Base-by-base conservation (phyloP, 1,140 invertebrate species). In the Muscidifurax raptorellus region DNA sequence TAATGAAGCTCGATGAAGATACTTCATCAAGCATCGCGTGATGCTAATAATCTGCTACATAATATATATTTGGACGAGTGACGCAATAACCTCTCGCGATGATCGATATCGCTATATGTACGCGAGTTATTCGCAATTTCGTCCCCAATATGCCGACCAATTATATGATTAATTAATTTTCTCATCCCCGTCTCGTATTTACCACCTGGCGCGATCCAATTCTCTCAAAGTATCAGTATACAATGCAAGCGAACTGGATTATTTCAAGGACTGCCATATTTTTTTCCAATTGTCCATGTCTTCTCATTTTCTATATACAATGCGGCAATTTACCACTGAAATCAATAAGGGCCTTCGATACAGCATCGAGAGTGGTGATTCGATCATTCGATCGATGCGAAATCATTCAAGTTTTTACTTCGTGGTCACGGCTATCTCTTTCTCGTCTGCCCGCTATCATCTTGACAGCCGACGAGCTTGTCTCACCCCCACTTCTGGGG, bases 341-440 rank as follows among this genome's bases (percentile, higher is more conserved):
- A 47, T 13, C 47, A 40, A 40, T 40, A 12, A 9, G 10, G 36
- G 36, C 10, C 36, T 40, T 40, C 6, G 36, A 40, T 40, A 40
- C n/a, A n/a, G n/a, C n/a, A n/a, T n/a, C n/a, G n/a, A n/a, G n/a
- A n/a, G n/a, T n/a, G n/a, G n/a, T n/a, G n/a, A n/a, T n/a, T 69
- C 77, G 76, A 32, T 2, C 59, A 84, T 81, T 77, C 77, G 66
- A 84, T 86, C 85, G 72, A 84, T 77, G 71, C 71, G 27, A 85
- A 84, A 84, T 84, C 80, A 86, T 76, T 80, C 82, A 80, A 69
- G 72, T 80, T 86, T 86, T 86, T 86, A 77, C 82, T 67, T 9
- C 27, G 25, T 15, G 67, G 82, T 83, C 52, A 83, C 74, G 82
- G 59, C 74, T 74, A 75, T 83, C 72, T 67, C 22, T 59, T 44